Percentiles rank a stretch among this genome's conserved stretches.
Conservation (phyloP, 2,113 vertebrate species). For the Gobiocypris rarus region DNA sequence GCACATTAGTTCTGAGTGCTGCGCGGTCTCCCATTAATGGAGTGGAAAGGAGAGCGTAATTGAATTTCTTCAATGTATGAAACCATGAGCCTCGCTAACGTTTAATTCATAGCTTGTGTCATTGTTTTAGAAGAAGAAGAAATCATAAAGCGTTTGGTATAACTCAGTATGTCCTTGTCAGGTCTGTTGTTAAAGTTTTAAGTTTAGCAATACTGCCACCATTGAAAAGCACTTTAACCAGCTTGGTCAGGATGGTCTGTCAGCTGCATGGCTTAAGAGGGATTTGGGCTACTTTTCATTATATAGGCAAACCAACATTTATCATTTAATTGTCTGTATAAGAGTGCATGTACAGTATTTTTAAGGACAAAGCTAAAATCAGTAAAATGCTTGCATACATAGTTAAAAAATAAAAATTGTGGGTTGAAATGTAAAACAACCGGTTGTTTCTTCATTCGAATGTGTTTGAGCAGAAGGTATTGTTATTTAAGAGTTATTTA, state of each 20-base stretch:
- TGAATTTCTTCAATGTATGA: constrained; percentile 70
- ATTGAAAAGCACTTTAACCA: neutral
- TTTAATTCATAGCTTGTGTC: constrained; percentile 54
- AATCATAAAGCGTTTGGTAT: constrained; percentile 7
- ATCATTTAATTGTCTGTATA: neutral
- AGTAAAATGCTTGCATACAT: neutral
- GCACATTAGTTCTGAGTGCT: constrained; percentile 70
- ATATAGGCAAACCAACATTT: neutral
- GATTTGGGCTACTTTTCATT: neutral
- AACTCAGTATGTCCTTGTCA: constrained; percentile 7
- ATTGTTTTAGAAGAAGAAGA: constrained; percentile 37
- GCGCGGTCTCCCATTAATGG: constrained; percentile 75
- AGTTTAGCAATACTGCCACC: neutral
- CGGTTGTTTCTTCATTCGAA: neutral
- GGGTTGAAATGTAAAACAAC: neutral
- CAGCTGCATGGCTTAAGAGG: neutral
- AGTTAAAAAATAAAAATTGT: neutral
- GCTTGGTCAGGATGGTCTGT: neutral
- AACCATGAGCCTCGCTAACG: constrained; percentile 55
- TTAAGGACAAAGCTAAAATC: neutral
- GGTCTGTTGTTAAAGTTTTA: neutral
- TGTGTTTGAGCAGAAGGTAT: neutral
- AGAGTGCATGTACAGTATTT: neutral
- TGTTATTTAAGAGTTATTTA: neutral
- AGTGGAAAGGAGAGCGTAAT: constrained; percentile 75